These are phyloP conservation scores for Rostratula benghalensis DNA, from an alignment of 2,113 vertebrate genomes.

Conservation along the genomic window DNA sequence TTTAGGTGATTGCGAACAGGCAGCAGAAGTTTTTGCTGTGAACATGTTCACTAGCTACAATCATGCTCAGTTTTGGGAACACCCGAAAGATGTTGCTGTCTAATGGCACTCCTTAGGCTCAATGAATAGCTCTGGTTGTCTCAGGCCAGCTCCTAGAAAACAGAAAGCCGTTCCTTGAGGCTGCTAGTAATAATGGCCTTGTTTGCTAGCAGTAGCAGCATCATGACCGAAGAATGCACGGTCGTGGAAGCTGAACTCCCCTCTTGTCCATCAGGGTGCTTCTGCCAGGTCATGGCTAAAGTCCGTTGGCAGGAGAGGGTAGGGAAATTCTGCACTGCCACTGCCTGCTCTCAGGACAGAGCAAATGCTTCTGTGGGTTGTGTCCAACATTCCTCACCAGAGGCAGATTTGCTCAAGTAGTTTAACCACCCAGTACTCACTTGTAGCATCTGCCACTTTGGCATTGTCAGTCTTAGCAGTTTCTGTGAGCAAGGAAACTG, in stretches of 20 bases:
- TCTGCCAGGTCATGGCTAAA: background rate
- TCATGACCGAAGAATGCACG: background rate
- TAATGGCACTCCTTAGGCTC: background rate
- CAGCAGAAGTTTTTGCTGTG: background rate
- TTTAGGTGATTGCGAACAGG: background rate
- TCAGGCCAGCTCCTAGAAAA: background rate
- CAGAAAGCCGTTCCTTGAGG: background rate
- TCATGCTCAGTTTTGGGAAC: background rate
- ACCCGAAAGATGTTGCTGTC: background rate
- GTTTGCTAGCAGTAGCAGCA: background rate
- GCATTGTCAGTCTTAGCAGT: rapidly evolving
- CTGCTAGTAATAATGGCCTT: background rate
- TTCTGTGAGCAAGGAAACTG: background rate
- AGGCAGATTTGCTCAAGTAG: rapidly evolving
- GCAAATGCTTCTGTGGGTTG: background rate
- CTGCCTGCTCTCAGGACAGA: background rate
- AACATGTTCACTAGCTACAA: background rate
- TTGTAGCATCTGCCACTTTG: rapidly evolving
- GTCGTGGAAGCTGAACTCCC: background rate
- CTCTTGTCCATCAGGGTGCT: background rate
- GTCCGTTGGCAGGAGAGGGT: background rate
- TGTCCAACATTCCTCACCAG: background rate
- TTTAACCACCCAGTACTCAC: background rate
- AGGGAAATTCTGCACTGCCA: background rate
- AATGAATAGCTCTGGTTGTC: background rate